These are phyloP conservation scores for Opisthograptis luteolata DNA, from an alignment of 2,888 invertebrate species.

Conservation along the genomic window DNA sequence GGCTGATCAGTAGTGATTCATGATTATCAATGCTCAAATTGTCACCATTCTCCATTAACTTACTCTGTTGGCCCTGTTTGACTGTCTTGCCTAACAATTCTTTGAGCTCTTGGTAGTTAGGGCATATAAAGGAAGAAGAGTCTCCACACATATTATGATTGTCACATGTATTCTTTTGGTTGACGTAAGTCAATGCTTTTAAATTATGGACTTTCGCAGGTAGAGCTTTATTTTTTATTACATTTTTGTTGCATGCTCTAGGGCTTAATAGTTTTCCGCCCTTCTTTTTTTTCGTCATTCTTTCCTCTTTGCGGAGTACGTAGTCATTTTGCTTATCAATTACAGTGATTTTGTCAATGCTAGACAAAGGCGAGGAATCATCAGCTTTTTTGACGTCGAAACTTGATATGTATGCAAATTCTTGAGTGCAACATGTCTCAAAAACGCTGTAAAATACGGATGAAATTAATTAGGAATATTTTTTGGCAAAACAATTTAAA, in stretches of 20 bases:
- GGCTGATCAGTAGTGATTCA: conserved; percentile 1
- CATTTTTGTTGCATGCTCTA: conserved; percentile 28
- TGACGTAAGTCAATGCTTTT: conserved; percentile 2
- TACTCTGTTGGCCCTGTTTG: neutral
- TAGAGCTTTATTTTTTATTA: conserved; percentile 10
- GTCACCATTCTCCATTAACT: conserved; percentile 6
- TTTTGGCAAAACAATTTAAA: too few species aligned
- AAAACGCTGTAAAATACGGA: conserved; percentile 55
- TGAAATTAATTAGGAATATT: too few species aligned
- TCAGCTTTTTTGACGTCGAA: conserved; percentile 51
- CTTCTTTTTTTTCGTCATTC: conserved; percentile 35
- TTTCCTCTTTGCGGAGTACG: conserved; percentile 42
- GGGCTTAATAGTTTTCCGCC: conserved; percentile 17
- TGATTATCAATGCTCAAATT: neutral
- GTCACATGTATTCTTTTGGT: neutral
- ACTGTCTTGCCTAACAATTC: neutral
- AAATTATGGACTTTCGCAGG: conserved; percentile 24
- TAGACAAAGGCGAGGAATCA: conserved; percentile 57
- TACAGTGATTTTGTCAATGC: conserved; percentile 70
- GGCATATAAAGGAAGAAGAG: neutral
- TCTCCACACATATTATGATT: neutral
- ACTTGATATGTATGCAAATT: conserved; percentile 68
- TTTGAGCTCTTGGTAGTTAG: neutral
- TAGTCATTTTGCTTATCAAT: conserved; percentile 60
- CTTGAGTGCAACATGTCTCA: conserved; percentile 66